These are phyloP conservation scores for Chironomus striatipennis DNA, from an alignment of 1,140 invertebrate genomes.

Conservation along the genomic window DNA sequence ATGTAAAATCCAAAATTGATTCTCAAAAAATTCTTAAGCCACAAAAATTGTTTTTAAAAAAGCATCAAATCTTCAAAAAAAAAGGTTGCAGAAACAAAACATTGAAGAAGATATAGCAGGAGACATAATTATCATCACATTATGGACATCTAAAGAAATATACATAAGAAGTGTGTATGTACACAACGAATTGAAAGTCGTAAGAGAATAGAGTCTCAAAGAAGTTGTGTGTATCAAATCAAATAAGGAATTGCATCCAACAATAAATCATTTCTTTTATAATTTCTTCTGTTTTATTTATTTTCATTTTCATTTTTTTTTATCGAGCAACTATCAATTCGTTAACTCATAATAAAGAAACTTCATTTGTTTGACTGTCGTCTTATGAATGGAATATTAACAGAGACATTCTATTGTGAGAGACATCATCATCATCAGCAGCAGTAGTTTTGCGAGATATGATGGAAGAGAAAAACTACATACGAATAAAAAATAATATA, in stretches of 20 bases:
- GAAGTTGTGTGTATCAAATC: background rate
- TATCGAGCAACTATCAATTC: background rate
- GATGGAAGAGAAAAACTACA: too few relatives aligned
- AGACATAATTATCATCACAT: conserved; percentile 2
- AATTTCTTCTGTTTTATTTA: background rate
- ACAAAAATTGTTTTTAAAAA: too few relatives aligned
- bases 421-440: background rate
- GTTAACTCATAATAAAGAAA: background rate
- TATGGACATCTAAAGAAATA: background rate
- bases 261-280: conserved; percentile 4
- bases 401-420: conserved; percentile 2
- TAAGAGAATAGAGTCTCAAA: background rate
- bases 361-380: background rate
- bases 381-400: background rate
- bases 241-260: conserved; percentile 9
- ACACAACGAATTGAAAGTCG: background rate
- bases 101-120: background rate
- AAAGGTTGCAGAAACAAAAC: too few relatives aligned
- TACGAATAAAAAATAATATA: too few relatives aligned
- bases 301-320: too few relatives aligned
- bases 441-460: too few relatives aligned
- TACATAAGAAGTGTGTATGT: background rate
- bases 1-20: too few relatives aligned
- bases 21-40: too few relatives aligned
- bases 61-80: too few relatives aligned